phyloP scores from a whole-genome alignment of 1,140 invertebrate species.

The Diachasma alloeum region DNA sequence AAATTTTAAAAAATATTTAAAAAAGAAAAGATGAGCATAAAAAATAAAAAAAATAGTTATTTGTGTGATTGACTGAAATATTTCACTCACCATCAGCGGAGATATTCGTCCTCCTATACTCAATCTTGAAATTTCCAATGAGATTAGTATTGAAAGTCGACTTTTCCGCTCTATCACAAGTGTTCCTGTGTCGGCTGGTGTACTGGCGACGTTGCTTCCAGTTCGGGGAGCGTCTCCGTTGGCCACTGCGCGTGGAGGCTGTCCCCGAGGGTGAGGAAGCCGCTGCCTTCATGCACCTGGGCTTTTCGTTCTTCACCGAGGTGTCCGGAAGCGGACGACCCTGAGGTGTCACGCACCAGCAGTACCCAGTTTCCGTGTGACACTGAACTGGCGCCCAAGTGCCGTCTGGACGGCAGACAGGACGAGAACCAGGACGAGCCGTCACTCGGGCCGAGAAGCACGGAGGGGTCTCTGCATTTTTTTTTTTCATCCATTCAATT shows the following conservation, averaged over 20 bases:
- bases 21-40: no score
- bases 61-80: neutral
- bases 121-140: conserved; percentile 82
- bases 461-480: conserved; percentile 53
- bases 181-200: conserved; percentile 49
- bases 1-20: no score
- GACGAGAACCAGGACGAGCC: conserved; percentile 54
- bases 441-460: conserved; percentile 64
- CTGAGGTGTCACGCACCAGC: conserved; percentile 84
- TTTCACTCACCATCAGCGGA: conserved; percentile 50
- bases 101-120: conserved; percentile 70
- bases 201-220: conserved; percentile 55
- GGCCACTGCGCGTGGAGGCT: conserved; percentile 45
- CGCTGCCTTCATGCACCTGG: conserved; percentile 69
- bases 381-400: conserved; percentile 86
- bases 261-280: conserved; percentile 42
- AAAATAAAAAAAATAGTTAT: no score
- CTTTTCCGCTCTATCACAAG: conserved; percentile 78
- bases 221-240: conserved; percentile 50
- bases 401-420: conserved; percentile 81
- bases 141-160: conserved; percentile 82
- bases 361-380: conserved; percentile 76
- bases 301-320: conserved; percentile 72
- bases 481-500: neutral
- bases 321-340: conserved; percentile 82